Evolutionary conservation across 2,888 invertebrate species (phyloP), one percentile per base, ranked within the genome.

Genomic region (Seira musarum): DNA sequence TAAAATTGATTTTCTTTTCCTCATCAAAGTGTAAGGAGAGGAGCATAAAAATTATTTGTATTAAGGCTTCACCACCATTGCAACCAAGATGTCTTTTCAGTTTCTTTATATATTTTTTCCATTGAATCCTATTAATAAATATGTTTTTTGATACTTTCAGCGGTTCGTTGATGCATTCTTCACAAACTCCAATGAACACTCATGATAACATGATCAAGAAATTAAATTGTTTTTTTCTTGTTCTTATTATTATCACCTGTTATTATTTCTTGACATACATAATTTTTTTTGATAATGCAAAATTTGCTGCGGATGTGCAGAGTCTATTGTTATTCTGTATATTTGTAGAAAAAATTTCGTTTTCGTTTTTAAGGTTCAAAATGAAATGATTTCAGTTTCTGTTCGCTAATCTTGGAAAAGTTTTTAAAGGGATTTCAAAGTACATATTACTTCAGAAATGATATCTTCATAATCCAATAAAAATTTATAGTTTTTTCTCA

Each of bases 241-340:
- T 17, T 53, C 53, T 53, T 53, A 53, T 53, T 53, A 53, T 53
- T 53, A 53, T 53, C 53, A 53, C 53, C 53, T 53, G 53, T 53
- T 53, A 53, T 53, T 53, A 53, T 53, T 53, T n/a, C 17, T 53
- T 53, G 6, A 13, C 3, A 53, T 53, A 53, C 53, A 53, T 53
- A 8, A 8, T 30, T 5, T 30, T 30, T 2, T 5, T 30, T 5
- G 3, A 53, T 53, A 53, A 53, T 53, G 53, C 13, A 53, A 53
- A 53, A 53, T 53, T 30, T 53, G 53, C 53, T 53, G 53, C 53
- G 53, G 53, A 53, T 53, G 53, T 53, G 53, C 53, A 53, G 53
- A 53, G 17, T 53, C 53, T 53, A 53, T 53, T n/a, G 13, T 13
- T 53, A 53, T 8, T n/a, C n/a, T 53, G 2, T 53, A 8, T 15